phyloP scores from a whole-genome alignment of 2,888 invertebrate species.

The Metellina segmentata region DNA sequence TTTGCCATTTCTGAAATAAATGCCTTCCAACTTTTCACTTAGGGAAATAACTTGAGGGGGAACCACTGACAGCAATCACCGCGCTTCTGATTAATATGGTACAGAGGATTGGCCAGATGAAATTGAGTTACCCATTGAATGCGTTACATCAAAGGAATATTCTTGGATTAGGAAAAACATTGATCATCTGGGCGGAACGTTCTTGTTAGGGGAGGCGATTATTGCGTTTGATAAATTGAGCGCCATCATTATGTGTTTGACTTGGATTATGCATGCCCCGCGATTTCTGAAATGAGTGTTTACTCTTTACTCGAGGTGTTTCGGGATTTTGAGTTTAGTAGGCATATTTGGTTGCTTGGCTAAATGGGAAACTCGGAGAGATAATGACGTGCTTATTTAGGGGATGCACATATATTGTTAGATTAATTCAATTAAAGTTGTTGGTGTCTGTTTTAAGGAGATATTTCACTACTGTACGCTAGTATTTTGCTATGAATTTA shows the following conservation, averaged over 20 bases:
- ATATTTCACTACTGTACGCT: too few relatives aligned
- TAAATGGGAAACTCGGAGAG: too few relatives aligned
- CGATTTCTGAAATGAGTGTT: background rate
- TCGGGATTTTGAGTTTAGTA: background rate
- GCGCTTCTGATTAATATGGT: constrained; percentile 7
- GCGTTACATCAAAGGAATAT: constrained; percentile 26
- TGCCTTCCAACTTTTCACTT: constrained; percentile 7
- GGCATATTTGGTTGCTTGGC: background rate
- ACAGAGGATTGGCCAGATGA: background rate
- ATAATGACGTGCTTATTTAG: too few relatives aligned
- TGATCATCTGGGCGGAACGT: background rate
- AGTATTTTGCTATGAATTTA: too few relatives aligned
- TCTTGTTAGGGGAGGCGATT: constrained; percentile 24
- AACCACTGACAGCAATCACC: background rate
- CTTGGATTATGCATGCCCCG: background rate
- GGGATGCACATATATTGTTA: too few relatives aligned
- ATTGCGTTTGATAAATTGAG: constrained; percentile 13
- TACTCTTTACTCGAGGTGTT: background rate
- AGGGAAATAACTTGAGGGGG: constrained; percentile 18
- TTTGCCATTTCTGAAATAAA: background rate
- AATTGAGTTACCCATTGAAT: constrained; percentile 18
- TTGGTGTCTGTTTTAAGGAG: too few relatives aligned
- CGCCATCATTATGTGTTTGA: background rate
- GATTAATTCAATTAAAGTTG: too few relatives aligned
- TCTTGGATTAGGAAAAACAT: constrained; percentile 15